Base-by-base conservation (phyloP, 35 echinoderm and acorn worm species). In the Ophioderma brevispina region DNA sequence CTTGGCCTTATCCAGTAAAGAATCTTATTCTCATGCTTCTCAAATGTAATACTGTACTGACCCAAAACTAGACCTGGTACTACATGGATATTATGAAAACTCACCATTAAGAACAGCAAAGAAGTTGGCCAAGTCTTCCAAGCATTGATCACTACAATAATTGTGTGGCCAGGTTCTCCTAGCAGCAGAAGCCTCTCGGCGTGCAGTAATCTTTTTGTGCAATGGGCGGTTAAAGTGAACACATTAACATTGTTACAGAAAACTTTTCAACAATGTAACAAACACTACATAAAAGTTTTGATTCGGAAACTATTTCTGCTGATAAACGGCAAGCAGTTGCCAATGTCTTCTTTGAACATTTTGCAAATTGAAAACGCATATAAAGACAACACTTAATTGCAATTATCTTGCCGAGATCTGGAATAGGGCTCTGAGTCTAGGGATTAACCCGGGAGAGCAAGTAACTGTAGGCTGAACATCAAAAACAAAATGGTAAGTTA, bases 341-440 rank as follows among this genome's bases (percentile, higher is more conserved):
- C 17, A 17, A 8, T 46, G 5, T 8, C 41, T 46, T 17, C 4
- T 46, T 46, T 46, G 17, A 46, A 17, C 41, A 46, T 46, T 46
- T 17, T 46, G 17, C 4, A 46, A 46, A 17, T 46, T 46, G 5
- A 8, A 46, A 8, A 46, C 17, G 17, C 41, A 46, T 46, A 46
- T 8, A 46, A 8, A 46, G 41, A 46, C 41, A 46, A 8, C 15
- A 99, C 97, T 99, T 93, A 99, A 93, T 95, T 91, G 90, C 97
- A 40, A 99, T 88, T 31, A 70, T 88, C 56, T 99, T 99, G 21
- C 94, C 97, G 19, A 99, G 80, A 4, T 99, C 97, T 82, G 35
- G 91, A 84, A 82, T 99, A 99, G 80, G 93, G 97, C 59, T 94
- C 95, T 13, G 95, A 81, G 63, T 99, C 97, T 19, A 99, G 36